Evolutionary conservation across 1,140 invertebrate species (phyloP).

Genomic region (Calycopis cecrops): DNA sequence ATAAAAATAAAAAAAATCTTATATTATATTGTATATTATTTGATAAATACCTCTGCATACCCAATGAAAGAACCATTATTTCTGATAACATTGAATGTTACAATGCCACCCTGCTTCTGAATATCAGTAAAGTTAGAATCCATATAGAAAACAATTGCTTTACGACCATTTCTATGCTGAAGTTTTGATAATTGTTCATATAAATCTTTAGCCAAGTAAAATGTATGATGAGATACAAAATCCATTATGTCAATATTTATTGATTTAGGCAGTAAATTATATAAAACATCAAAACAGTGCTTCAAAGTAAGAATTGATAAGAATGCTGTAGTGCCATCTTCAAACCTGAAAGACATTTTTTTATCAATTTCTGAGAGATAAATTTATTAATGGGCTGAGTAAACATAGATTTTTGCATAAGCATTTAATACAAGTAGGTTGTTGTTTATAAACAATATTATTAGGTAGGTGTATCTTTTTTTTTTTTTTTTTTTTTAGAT

Average conservation of each 20-base stretch:
- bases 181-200: conserved; percentile 79
- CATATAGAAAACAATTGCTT: conserved; percentile 84
- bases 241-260: conserved; percentile 77
- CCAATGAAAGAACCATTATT: conserved; percentile 88
- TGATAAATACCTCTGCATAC: conserved; percentile 84
- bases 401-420: no score
- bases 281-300: conserved; percentile 86
- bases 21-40: neutral
- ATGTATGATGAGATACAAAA: conserved; percentile 84
- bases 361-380: no score
- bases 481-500: no score
- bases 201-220: conserved; percentile 84
- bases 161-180: conserved; percentile 84
- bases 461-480: no score
- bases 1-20: neutral
- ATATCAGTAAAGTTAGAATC: conserved; percentile 80
- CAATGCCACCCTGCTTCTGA: conserved; percentile 86
- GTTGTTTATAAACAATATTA: no score
- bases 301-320: conserved; percentile 88
- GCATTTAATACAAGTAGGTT: no score
- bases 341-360: conserved; percentile 81
- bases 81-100: conserved; percentile 92
- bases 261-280: conserved; percentile 72
- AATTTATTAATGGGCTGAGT: no score
- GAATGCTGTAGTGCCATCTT: conserved; percentile 95